Percentiles rank a stretch among this genome's conserved stretches.
These are phyloP conservation scores for Eremobia ochroleuca DNA, from an alignment of 2,888 invertebrate genomes.

Conservation along the genomic window DNA sequence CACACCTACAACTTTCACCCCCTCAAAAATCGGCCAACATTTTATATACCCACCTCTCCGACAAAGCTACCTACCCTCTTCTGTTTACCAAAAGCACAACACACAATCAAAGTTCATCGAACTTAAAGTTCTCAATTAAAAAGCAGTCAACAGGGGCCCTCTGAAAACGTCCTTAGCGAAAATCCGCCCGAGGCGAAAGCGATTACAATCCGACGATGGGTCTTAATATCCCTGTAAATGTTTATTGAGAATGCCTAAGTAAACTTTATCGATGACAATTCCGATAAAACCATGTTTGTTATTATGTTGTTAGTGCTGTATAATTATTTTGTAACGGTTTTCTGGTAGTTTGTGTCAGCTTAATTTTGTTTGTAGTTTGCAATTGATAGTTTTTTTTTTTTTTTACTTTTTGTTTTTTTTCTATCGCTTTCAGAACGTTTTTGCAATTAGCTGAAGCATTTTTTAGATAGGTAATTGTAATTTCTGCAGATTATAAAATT, in stretches of 20 bases:
- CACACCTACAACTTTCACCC: neutral
- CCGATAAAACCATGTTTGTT: slow-evolving; percentile 66
- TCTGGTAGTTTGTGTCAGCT: slow-evolving; percentile 20
- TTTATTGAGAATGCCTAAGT: slow-evolving; percentile 78
- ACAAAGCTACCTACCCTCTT: slow-evolving; percentile 30
- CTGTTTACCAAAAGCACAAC: slow-evolving; percentile 57
- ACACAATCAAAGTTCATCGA: slow-evolving; percentile 70
- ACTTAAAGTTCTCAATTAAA: slow-evolving; percentile 80
- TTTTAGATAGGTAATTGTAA: neutral
- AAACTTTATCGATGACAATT: slow-evolving; percentile 83
- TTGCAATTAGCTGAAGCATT: neutral
- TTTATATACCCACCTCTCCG: slow-evolving; percentile 13
- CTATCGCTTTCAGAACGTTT: neutral
- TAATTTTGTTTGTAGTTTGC: slow-evolving; percentile 6
- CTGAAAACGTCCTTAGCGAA: slow-evolving; percentile 67
- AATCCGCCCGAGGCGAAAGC: slow-evolving; percentile 79
- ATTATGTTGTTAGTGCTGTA: slow-evolving; percentile 57
- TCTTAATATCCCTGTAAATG: slow-evolving; percentile 78
- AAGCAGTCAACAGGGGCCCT: slow-evolving; percentile 75
- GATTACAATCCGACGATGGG: slow-evolving; percentile 74
- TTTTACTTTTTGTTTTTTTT: neutral
- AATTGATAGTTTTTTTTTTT: neutral
- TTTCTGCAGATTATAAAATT: neutral
- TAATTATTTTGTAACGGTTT: slow-evolving; percentile 66
- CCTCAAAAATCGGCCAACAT: neutral